These are phyloP conservation scores for Acipenser transmontanus DNA, from an alignment of 2,797 vertebrate genomes.

Conservation along the genomic window DNA sequence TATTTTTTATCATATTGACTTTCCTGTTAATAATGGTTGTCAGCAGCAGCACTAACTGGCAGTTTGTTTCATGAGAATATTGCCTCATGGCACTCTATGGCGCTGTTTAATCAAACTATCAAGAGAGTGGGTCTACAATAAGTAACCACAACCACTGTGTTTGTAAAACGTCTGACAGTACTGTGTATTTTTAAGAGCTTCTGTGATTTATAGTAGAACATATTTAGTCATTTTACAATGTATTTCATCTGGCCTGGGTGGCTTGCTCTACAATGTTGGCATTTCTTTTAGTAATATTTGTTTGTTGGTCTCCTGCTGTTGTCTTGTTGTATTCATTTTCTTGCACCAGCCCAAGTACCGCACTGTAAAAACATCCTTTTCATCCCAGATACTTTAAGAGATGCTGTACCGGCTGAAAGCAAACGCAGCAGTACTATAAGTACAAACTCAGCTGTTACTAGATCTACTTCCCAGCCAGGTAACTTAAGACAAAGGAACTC, in stretches of 20 bases:
- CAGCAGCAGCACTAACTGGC: no score
- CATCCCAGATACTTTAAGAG: slow-evolving; percentile 68
- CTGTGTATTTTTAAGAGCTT: no score
- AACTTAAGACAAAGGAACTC: slow-evolving; percentile 17
- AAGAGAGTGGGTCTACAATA: no score
- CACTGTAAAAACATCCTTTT: slow-evolving; percentile 48
- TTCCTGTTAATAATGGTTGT: no score
- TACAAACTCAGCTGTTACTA: slow-evolving; percentile 58
- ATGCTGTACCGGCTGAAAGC: slow-evolving; percentile 60
- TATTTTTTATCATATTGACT: no score
- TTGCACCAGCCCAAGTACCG: no score
- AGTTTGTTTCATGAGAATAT: no score
- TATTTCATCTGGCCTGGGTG: background rate
- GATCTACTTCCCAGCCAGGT: slow-evolving; percentile 67
- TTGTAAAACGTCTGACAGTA: no score
- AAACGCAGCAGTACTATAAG: slow-evolving; percentile 56
- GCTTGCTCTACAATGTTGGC: background rate
- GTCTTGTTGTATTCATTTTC: background rate
- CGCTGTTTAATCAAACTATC: no score
- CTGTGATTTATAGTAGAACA: no score
- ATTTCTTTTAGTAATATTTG: background rate
- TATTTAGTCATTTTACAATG: background rate
- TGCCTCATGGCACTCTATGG: no score
- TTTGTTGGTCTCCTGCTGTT: slow-evolving; percentile 7
- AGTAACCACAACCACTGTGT: no score